phyloP scores from a whole-genome alignment of 2,113 vertebrate species.

The Scalopus aquaticus region DNA sequence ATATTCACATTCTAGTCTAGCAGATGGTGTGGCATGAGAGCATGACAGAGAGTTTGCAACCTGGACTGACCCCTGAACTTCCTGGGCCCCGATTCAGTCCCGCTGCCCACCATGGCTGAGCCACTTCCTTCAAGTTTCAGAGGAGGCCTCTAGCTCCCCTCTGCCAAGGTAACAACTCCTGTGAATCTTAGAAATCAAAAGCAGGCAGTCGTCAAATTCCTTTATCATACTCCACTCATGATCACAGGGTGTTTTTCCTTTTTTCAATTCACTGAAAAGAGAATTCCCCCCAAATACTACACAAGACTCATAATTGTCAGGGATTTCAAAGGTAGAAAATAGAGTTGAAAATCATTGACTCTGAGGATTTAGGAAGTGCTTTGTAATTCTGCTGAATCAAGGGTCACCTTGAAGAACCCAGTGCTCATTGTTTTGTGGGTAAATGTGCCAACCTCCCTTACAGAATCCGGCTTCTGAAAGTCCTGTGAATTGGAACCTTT shows the following conservation, averaged over 20 bases:
- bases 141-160: background rate
- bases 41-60: background rate
- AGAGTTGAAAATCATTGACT: conserved; percentile 3
- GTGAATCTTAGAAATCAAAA: background rate
- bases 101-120: background rate
- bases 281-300: background rate
- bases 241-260: background rate
- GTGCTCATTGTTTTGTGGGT: background rate
- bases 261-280: conserved; percentile 22
- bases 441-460: background rate
- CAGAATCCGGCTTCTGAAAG: background rate
- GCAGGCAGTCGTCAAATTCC: background rate
- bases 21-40: background rate
- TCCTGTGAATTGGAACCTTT: background rate
- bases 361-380: background rate
- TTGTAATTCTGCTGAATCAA: background rate
- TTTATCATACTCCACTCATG: background rate
- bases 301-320: background rate
- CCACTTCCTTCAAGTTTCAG: background rate
- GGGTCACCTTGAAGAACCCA: background rate
- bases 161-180: background rate
- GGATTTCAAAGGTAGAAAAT: conserved; percentile 1
- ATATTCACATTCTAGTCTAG: background rate
- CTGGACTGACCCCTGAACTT: background rate
- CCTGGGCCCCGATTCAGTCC: background rate